These are phyloP conservation scores for Trididemnum nubilum DNA, from an alignment of 23 tunicate genomes.

Conservation along the genomic window DNA sequence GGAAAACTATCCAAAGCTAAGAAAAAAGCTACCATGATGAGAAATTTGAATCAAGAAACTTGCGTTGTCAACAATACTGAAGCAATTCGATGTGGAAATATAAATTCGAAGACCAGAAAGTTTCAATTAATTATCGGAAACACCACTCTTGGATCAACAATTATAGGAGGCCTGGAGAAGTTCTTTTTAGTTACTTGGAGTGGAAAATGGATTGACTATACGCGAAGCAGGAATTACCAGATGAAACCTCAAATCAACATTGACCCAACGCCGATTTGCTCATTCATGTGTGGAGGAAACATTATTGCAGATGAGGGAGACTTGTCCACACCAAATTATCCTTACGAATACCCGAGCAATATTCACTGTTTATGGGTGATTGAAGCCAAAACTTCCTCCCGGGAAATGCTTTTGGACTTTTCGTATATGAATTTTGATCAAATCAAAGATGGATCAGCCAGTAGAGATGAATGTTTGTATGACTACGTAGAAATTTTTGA, in stretches of 20 bases:
- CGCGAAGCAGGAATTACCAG: not conserved
- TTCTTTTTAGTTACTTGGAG: not conserved
- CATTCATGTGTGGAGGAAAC: constrained; percentile 14
- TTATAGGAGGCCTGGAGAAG: not conserved
- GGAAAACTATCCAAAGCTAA: too few species aligned
- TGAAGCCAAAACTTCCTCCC: too few species aligned
- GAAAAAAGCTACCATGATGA: not conserved
- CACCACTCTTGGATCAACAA: not conserved
- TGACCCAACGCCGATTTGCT: not conserved
- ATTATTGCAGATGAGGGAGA: not conserved
- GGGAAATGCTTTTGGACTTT: not conserved
- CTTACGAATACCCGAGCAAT: not conserved
- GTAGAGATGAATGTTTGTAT: not conserved
- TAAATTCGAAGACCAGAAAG: not conserved
- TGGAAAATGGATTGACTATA: not conserved
- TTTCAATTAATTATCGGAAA: not conserved
- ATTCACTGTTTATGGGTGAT: not conserved
- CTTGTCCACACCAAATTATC: not conserved
- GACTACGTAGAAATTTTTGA: not conserved
- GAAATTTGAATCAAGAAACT: not conserved
- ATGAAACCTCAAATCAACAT: not conserved
- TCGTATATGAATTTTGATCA: not conserved
- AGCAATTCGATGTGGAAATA: not conserved
- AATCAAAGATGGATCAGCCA: not conserved
- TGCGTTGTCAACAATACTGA: not conserved